Evolutionary conservation across 2,888 invertebrate species (phyloP).

Genomic region (Drosophila cracens): DNA sequence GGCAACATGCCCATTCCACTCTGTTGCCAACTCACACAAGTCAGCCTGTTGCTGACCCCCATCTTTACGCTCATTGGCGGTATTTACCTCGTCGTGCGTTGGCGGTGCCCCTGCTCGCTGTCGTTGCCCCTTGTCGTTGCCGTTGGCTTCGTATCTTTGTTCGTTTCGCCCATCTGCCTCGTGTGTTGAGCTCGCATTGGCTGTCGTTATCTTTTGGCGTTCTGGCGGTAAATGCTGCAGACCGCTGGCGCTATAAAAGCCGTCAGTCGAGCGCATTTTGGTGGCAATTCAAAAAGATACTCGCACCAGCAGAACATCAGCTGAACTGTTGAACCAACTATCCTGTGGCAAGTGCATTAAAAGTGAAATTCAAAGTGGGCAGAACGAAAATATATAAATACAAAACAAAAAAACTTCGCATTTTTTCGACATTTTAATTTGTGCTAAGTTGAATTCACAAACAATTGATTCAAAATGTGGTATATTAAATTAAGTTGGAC

Average conservation of each 20-base stretch:
- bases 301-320: conserved; percentile 7
- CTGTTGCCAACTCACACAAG: not conserved
- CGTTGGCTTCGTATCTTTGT: conserved; percentile 31
- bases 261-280: conserved; percentile 69
- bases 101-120: conserved; percentile 20
- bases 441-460: conserved; percentile 22
- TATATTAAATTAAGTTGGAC: conserved; percentile 63
- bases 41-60: conserved; percentile 63
- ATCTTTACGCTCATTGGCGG: conserved; percentile 66
- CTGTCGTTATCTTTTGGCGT: conserved; percentile 60
- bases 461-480: conserved; percentile 59
- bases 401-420: not conserved
- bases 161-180: conserved; percentile 47
- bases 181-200: conserved; percentile 63
- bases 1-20: not conserved
- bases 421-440: conserved; percentile 4
- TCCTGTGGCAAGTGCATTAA: conserved; percentile 30
- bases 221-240: conserved; percentile 38
- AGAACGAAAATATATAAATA: conserved; percentile 9
- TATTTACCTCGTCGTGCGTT: conserved; percentile 58
- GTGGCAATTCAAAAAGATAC: conserved; percentile 64
- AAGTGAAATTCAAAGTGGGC: conserved; percentile 32
- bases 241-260: conserved; percentile 78
- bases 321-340: conserved; percentile 44
- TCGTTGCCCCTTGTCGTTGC: not conserved